A percentile compares a stretch with the other conserved stretches of the same genome.
These are phyloP conservation scores for Leptestheria dahalacensis DNA, from an alignment of 1,140 invertebrate genomes.

Conservation along the genomic window DNA sequence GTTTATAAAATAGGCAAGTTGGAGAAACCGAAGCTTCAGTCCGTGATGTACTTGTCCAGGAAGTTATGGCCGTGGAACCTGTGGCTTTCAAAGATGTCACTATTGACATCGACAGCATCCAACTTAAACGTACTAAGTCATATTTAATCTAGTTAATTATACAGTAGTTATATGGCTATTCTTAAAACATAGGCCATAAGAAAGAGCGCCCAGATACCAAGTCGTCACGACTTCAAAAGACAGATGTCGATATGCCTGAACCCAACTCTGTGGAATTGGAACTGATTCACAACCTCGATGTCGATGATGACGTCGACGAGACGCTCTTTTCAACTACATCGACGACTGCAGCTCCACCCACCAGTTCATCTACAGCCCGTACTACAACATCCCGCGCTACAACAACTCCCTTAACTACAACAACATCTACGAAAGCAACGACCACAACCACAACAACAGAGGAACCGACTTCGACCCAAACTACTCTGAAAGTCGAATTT, in stretches of 20 bases:
- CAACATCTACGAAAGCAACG: slow-evolving; percentile 4
- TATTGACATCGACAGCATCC: slow-evolving; percentile 20
- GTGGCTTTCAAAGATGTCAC: slow-evolving; percentile 20
- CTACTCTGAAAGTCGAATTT: neutral
- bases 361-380: neutral
- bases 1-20: slow-evolving; percentile 19
- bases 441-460: neutral
- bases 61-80: slow-evolving; percentile 22
- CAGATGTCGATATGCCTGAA: no score
- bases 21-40: slow-evolving; percentile 21
- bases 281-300: neutral
- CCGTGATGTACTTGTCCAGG: slow-evolving; percentile 21
- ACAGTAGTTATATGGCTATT: neutral
- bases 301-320: neutral
- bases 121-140: slow-evolving; percentile 17
- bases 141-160: neutral
- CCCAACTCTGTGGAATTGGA: neutral
- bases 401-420: neutral
- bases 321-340: neutral
- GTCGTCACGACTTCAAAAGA: neutral
- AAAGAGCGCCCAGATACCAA: neutral
- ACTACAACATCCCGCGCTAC: slow-evolving; percentile 1
- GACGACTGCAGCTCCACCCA: neutral
- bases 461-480: neutral
- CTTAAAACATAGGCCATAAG: slow-evolving; percentile 7